Evolutionary conservation across 1,140 invertebrate genomes (phyloP).

Genomic region (Melanaphis sacchari): DNA sequence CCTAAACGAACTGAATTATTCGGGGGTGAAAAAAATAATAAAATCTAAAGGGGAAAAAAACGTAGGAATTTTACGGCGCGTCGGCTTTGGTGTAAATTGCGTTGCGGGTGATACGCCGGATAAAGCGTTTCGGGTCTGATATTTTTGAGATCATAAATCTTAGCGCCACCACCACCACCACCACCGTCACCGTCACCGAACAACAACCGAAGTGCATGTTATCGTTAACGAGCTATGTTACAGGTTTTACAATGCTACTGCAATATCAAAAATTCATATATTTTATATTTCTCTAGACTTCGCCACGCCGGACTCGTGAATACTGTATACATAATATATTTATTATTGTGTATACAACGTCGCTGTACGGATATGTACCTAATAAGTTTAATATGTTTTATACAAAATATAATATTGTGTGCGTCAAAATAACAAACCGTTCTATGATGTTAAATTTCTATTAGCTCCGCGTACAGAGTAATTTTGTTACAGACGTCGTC

Average conservation of each 20-base stretch:
- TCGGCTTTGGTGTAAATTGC: background rate
- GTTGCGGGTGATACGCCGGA: constrained; percentile 10
- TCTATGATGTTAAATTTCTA: background rate
- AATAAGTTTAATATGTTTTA: background rate
- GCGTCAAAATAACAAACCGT: background rate
- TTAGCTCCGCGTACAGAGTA: no score
- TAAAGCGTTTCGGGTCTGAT: background rate
- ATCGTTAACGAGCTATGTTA: constrained; percentile 31
- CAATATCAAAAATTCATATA: background rate
- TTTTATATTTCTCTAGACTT: background rate
- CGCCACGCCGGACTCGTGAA: background rate
- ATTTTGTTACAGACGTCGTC: background rate
- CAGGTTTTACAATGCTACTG: background rate
- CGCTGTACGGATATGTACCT: background rate
- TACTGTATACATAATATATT: background rate
- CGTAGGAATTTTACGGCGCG: background rate
- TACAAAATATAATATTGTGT: background rate
- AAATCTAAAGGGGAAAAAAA: background rate
- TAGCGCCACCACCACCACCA: background rate
- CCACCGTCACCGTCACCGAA: background rate
- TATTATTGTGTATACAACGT: no score
- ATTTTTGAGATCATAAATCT: constrained; percentile 14
- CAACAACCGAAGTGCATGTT: background rate
- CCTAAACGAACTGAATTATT: background rate
- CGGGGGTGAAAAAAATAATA: background rate